phyloP scores from a whole-genome alignment of 2,888 invertebrate species.

The Drosophila paracracens region DNA sequence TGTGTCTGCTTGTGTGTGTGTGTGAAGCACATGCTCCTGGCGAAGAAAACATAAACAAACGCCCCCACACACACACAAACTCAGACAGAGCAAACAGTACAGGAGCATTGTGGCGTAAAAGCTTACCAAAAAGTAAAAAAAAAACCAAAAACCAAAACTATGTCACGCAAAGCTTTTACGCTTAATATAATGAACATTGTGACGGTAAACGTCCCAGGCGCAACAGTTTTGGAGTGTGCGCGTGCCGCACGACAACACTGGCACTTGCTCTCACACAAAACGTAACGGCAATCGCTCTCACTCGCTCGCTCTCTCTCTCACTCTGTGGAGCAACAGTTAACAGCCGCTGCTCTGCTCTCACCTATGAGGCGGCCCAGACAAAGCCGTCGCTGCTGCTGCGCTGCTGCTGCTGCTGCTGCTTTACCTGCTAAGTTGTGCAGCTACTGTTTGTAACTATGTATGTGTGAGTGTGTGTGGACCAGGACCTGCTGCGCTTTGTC shows the following conservation, averaged over 20 bases:
- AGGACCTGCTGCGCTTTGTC: constrained; percentile 60
- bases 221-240: constrained; percentile 65
- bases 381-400: constrained; percentile 48
- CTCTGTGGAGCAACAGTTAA: constrained; percentile 70
- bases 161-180: constrained; percentile 72
- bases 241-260: constrained; percentile 70
- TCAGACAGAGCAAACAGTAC: neutral
- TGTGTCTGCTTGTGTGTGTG: constrained; percentile 17
- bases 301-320: constrained; percentile 9
- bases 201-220: constrained; percentile 44
- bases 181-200: constrained; percentile 54
- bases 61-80: constrained; percentile 46
- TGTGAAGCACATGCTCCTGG: constrained; percentile 65
- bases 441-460: neutral
- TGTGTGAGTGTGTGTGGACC: constrained; percentile 45
- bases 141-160: constrained; percentile 54
- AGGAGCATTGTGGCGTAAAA: constrained; percentile 58
- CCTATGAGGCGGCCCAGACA: constrained; percentile 66
- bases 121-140: constrained; percentile 46
- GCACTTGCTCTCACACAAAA: constrained; percentile 7
- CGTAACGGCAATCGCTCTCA: neutral
- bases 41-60: constrained; percentile 77
- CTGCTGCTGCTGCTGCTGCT: constrained; percentile 21
- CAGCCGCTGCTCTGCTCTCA: constrained; percentile 45
- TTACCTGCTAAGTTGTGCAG: constrained; percentile 48